phyloP scores from a whole-genome alignment of 2,797 vertebrate species.

The Sebastes vulpes region DNA sequence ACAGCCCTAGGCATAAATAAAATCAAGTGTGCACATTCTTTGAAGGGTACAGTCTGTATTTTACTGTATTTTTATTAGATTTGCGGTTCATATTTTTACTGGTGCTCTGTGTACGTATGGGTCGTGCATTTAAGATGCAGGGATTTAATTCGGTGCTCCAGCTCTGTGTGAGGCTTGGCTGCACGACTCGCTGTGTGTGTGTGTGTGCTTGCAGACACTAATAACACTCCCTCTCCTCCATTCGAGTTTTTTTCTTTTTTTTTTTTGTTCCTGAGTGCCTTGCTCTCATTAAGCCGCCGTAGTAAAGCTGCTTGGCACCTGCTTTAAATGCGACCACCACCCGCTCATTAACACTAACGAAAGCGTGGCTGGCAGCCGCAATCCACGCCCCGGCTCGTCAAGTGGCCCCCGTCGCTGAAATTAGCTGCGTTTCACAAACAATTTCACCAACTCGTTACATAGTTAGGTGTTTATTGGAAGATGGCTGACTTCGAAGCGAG shows the following conservation, averaged over 20 bases:
- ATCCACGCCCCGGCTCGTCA: constrained; percentile 77
- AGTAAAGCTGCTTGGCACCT: constrained; percentile 84
- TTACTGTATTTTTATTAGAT: constrained; percentile 34
- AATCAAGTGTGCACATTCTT: constrained; percentile 37
- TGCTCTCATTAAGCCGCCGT: constrained; percentile 84
- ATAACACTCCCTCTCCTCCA: constrained; percentile 78
- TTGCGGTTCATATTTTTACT: background rate
- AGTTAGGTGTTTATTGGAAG: constrained; percentile 86
- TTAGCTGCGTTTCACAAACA: constrained; percentile 87
- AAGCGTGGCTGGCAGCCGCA: constrained; percentile 76
- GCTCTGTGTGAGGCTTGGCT: constrained; percentile 35
- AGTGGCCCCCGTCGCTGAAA: constrained; percentile 73
- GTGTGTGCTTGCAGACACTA: constrained; percentile 55
- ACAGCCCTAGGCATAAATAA: background rate
- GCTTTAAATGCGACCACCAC: constrained; percentile 82
- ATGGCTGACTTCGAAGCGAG: constrained; percentile 70
- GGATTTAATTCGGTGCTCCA: constrained; percentile 7
- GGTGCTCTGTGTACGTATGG: background rate
- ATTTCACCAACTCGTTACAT: constrained; percentile 83
- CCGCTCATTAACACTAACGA: constrained; percentile 86
- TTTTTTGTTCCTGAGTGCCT: constrained; percentile 76
- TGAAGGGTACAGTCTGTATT: constrained; percentile 63
- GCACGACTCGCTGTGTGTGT: constrained; percentile 12
- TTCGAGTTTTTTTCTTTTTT: constrained; percentile 41
- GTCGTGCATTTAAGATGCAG: constrained; percentile 26